phyloP scores from a whole-genome alignment of 64 coral and sea anemone species.

The Porites australiensis region DNA sequence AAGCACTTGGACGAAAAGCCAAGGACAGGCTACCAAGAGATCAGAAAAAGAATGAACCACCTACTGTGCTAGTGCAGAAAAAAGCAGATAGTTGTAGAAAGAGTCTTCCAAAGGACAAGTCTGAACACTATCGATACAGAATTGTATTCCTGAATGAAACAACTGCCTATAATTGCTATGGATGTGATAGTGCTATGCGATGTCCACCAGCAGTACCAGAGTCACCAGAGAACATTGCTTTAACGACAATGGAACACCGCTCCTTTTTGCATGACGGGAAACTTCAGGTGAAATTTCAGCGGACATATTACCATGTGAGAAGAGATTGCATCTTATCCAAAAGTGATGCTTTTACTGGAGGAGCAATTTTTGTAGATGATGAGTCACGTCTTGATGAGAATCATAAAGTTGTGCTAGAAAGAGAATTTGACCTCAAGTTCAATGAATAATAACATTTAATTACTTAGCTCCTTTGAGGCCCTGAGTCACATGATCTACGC shows the following conservation, averaged over 20 bases:
- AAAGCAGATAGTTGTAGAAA: not conserved
- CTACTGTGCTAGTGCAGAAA: not conserved
- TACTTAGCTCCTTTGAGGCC: too few relatives aligned
- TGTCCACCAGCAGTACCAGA: slow-evolving; percentile 25
- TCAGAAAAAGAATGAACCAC: too few relatives aligned
- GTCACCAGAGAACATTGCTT: slow-evolving; percentile 12
- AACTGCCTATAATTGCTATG: slow-evolving; percentile 31
- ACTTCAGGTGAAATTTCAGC: slow-evolving; percentile 24
- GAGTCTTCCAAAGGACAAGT: not conserved
- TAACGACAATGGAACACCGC: slow-evolving; percentile 37
- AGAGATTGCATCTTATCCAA: not conserved
- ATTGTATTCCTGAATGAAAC: slow-evolving; percentile 2
- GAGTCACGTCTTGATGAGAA: not conserved
- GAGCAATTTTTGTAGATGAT: too few relatives aligned
- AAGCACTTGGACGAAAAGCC: slow-evolving; percentile 21
- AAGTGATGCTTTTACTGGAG: too few relatives aligned
- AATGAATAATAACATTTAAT: not conserved
- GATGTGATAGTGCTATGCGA: slow-evolving; percentile 28
- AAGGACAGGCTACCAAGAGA: not conserved
- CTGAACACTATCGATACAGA: slow-evolving; percentile 7
- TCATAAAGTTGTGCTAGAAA: slow-evolving; percentile 15
- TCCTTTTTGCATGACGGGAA: slow-evolving; percentile 25
- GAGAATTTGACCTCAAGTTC: slow-evolving; percentile 6
- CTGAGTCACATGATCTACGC: too few relatives aligned
- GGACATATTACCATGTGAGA: not conserved